Percentiles rank a stretch among this genome's conserved stretches.
Evolutionary conservation across 2,888 invertebrate genomes (phyloP).

Genomic region (Pandemis corylana): DNA sequence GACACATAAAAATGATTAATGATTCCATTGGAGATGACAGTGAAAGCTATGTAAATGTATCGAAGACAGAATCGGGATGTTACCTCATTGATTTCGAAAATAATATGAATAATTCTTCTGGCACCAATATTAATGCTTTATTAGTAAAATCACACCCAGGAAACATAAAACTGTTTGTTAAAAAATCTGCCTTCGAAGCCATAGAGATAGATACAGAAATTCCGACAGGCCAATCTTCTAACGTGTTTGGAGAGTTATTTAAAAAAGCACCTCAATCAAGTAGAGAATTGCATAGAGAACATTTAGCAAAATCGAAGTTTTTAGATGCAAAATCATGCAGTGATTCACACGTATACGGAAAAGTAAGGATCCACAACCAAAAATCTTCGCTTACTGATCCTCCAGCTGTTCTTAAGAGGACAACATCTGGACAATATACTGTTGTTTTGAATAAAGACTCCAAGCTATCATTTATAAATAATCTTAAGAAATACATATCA

Average conservation of each 20-base stretch:
- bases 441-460: slow-evolving; percentile 62
- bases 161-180: slow-evolving; percentile 58
- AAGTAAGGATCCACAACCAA: slow-evolving; percentile 48
- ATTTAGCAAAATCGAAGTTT: slow-evolving; percentile 41
- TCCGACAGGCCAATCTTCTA: slow-evolving; percentile 44
- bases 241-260: slow-evolving; percentile 51
- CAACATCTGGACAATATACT: slow-evolving; percentile 59
- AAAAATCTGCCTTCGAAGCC: slow-evolving; percentile 44
- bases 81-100: slow-evolving; percentile 57
- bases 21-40: slow-evolving; percentile 49
- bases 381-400: slow-evolving; percentile 48
- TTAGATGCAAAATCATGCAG: slow-evolving; percentile 52
- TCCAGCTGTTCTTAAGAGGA: slow-evolving; percentile 54
- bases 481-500: slow-evolving; percentile 56
- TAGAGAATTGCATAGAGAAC: slow-evolving; percentile 41
- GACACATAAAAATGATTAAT: slow-evolving; percentile 52
- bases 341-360: slow-evolving; percentile 57
- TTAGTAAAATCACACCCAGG: slow-evolving; percentile 61
- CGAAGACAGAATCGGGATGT: slow-evolving; percentile 56
- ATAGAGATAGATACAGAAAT: slow-evolving; percentile 27
- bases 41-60: slow-evolving; percentile 54
- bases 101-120: slow-evolving; percentile 43
- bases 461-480: slow-evolving; percentile 59
- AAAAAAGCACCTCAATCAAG: slow-evolving; percentile 45
- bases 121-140: slow-evolving; percentile 53